phyloP scores from a whole-genome alignment of 2,888 invertebrate genomes.

The Drosophila conformis region DNA sequence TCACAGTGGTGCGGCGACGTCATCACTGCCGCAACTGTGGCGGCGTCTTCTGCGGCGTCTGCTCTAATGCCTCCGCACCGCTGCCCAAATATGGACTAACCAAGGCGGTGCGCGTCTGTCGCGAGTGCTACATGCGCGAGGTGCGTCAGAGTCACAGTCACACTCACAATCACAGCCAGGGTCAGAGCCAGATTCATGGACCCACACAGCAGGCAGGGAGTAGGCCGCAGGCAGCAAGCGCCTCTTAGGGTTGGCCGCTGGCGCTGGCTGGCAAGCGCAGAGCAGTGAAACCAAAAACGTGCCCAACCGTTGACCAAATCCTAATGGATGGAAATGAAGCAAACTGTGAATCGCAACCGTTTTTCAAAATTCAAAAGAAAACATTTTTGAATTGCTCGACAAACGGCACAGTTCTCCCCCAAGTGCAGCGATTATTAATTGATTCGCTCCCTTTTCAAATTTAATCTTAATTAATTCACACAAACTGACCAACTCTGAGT shows the following conservation, averaged over 20 bases:
- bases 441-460: conserved; percentile 4
- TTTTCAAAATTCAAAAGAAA: conserved; percentile 52
- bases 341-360: conserved; percentile 76
- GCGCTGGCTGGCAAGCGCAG: conserved; percentile 60
- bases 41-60: conserved; percentile 95
- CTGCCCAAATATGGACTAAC: conserved; percentile 96
- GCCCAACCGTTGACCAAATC: conserved; percentile 17
- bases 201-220: conserved; percentile 31
- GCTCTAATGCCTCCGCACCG: conserved; percentile 96
- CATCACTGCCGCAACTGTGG: conserved; percentile 99
- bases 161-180: conserved; percentile 6
- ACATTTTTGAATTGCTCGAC: conserved; percentile 43
- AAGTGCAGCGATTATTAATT: conserved; percentile 30
- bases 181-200: conserved; percentile 16
- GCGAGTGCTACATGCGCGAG: conserved; percentile 83
- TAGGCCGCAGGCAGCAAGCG: conserved; percentile 67
- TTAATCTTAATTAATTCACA: neutral
- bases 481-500: conserved; percentile 60
- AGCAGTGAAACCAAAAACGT: conserved; percentile 30
- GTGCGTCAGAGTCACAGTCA: conserved; percentile 44
- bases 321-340: conserved; percentile 57
- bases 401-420: conserved; percentile 30
- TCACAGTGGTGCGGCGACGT: conserved; percentile 96
- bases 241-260: conserved; percentile 72
- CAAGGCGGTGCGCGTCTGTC: conserved; percentile 96